These are phyloP conservation scores for Corapipo altera DNA, from an alignment of 2,113 vertebrate genomes.

Conservation along the genomic window DNA sequence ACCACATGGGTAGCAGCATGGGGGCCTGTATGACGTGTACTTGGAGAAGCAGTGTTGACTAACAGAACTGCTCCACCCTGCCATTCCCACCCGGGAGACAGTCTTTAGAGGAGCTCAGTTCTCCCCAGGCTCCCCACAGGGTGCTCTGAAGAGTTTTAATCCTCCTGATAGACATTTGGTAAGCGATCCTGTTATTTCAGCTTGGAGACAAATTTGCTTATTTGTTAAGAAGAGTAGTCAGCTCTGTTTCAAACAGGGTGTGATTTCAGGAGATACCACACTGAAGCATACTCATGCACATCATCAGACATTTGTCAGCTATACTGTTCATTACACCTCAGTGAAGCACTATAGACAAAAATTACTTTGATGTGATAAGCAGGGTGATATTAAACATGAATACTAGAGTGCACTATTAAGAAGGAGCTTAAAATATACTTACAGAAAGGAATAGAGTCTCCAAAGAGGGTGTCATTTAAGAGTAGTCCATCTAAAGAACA, in stretches of 20 bases:
- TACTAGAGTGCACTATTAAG: not conserved
- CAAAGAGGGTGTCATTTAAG: constrained; percentile 33
- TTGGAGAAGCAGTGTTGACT: not conserved
- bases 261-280: not conserved
- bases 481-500: constrained; percentile 39
- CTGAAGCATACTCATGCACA: not conserved
- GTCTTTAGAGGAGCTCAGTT: not conserved
- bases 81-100: not conserved
- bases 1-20: rapidly evolving
- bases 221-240: not conserved
- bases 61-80: not conserved
- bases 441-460: not conserved
- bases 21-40: rapidly evolving
- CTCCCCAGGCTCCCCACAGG: not conserved
- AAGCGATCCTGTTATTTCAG: not conserved
- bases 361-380: constrained; percentile 22
- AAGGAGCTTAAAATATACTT: constrained; percentile 17
- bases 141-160: not conserved
- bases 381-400: not conserved
- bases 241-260: not conserved
- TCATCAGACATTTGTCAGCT: not conserved
- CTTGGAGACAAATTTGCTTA: not conserved
- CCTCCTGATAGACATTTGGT: not conserved
- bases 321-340: not conserved
- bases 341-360: not conserved